A percentile compares a stretch with the other conserved stretches of the same genome.
Conservation (phyloP, 2,888 invertebrate species). For the Thelaira solivaga region DNA sequence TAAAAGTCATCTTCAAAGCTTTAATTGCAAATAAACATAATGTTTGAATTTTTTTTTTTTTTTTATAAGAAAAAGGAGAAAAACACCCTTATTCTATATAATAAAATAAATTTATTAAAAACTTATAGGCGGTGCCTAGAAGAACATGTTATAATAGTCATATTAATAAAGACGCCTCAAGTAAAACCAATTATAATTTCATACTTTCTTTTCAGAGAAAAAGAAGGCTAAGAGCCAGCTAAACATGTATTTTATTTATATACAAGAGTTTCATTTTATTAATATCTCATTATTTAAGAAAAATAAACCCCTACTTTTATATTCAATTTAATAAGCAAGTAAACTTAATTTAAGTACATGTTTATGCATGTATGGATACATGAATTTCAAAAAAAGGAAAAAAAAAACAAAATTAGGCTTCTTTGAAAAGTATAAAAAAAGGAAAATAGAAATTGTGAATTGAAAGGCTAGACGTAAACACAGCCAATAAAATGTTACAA, state of each 20-base stretch:
- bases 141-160: neutral
- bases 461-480: slow-evolving; percentile 41
- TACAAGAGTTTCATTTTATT: neutral
- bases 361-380: neutral
- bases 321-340: slow-evolving; percentile 19
- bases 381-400: neutral
- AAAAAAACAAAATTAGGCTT: neutral
- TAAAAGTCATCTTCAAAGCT: too few species aligned
- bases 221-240: neutral
- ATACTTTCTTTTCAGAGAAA: neutral
- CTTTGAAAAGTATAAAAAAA: neutral
- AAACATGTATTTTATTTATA: neutral
- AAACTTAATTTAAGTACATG: neutral
- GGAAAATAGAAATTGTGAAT: neutral
- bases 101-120: neutral
- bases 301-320: neutral
- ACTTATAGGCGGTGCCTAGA: slow-evolving; percentile 9
- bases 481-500: slow-evolving; percentile 46
- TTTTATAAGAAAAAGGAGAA: neutral
- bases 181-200: slow-evolving; percentile 10
- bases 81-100: neutral
- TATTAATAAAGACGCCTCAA: slow-evolving; percentile 5
- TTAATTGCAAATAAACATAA: too few species aligned
- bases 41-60: neutral
- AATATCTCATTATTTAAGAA: neutral